Evolutionary conservation across 2,797 vertebrate genomes (phyloP), one percentile per base, ranked within the genome.

Genomic region (Melanotaenia boesemani): DNA sequence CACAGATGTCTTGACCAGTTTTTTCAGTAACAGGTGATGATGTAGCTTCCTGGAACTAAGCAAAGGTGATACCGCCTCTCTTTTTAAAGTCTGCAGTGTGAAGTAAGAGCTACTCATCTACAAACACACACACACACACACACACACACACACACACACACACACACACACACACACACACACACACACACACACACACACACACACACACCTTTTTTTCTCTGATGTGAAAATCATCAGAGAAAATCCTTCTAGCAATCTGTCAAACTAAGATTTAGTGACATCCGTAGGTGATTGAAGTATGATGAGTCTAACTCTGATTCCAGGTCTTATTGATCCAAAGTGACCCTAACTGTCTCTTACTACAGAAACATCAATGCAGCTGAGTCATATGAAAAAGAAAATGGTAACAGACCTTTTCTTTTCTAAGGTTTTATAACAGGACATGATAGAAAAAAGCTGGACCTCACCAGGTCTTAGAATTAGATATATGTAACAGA

Each of bases 11-110:
- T 88, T 30, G 1, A 61, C 15, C 67, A 59, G 56, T 48, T 76
- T 74, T 66, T 81, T 76, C 67, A 84, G 81, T 89, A 83, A 81
- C 83, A 90, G 90, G 81, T 88, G 83, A 90, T 84, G 76, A 88
- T 86, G 82, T 76, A 20, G 76, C 67, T 84, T 69, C 72, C 83
- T 63, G 67, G 83, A 89, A 81, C 90, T 80, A 73, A 70, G 78
- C 34, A 84, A 87, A 5, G 4, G 73, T 81, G 90, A 88, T 85
- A 88, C 76, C 77, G 66, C 57, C 80, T 67, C 82, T 92, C 77
- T 79, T 80, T 86, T 62, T 77, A 72, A 86, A 71, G 68, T 69
- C 74, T 80, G 59, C 63, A 48, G 71, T 67, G 57, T 68, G 59
- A 79, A 72, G 79, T 65, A 69, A 68, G 18, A 68, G 67, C 55